These are phyloP conservation scores for Diprion similis DNA, from an alignment of 1,140 invertebrate species.

Conservation along the genomic window DNA sequence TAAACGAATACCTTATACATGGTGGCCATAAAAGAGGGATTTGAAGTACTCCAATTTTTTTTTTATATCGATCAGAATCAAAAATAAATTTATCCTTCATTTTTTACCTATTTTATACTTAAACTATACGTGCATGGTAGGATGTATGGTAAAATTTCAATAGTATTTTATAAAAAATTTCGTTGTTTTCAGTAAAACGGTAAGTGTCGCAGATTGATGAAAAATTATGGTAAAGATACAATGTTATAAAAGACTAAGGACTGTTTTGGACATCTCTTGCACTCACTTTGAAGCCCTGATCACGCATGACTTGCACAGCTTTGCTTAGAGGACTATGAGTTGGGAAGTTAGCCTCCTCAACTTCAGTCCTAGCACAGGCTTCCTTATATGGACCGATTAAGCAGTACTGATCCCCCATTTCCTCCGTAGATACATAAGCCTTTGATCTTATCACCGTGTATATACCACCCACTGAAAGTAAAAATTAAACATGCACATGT, in stretches of 20 bases:
- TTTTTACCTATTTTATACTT: too few species aligned
- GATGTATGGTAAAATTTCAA: too few species aligned
- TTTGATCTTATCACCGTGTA: constrained; percentile 99
- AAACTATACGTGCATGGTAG: too few species aligned
- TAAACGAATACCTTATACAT: neutral
- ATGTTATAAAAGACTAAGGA: constrained; percentile 23
- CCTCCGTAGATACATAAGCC: constrained; percentile 96
- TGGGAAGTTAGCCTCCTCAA: constrained; percentile 92
- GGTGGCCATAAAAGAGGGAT: neutral
- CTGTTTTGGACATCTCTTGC: neutral
- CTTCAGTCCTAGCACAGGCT: constrained; percentile 90
- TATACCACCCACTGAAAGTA: constrained; percentile 89
- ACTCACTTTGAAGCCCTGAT: constrained; percentile 87
- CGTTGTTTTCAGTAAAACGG: constrained; percentile 18
- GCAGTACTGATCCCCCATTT: constrained; percentile 98
- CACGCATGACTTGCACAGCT: constrained; percentile 83
- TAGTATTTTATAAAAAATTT: neutral
- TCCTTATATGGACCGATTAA: constrained; percentile 96
- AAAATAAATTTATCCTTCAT: too few species aligned
- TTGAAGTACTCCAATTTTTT: neutral
- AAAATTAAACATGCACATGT: constrained; percentile 27
- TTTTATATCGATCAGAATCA: neutral
- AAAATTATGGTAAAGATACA: neutral
- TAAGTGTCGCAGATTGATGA: constrained; percentile 6
- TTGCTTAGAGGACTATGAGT: constrained; percentile 76